Evolutionary conservation across 1,140 invertebrate genomes (phyloP), one percentile per base, ranked within the genome.

Genomic region (Orussus abietinus): DNA sequence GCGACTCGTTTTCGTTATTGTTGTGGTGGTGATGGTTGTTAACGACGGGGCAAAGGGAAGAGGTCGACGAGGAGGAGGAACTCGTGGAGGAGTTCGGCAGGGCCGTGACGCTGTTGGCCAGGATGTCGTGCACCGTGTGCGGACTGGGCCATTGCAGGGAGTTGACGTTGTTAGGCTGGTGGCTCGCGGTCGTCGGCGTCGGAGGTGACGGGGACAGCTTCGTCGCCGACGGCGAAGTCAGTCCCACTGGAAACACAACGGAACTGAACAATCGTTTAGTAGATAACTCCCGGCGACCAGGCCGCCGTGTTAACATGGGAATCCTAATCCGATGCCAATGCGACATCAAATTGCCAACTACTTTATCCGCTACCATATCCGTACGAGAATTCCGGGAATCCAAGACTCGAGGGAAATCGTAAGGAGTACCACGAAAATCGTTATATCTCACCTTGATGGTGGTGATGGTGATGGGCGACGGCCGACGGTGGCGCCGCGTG

Each of bases 101-200:
- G 5, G 54, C 49, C 28, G 46, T 49, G 15, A 48, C 41, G 28
- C 54, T 47, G 19, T 38, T 66, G 9, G 79, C 80, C 47, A 87
- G 69, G 49, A 88, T 84, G 55, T 88, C 83, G 38, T 80, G 79
- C 3, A 88, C 83, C 1, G 83, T 79, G 59, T 88, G 84, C 11
- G 84, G 77, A 55, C 71, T 79, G 19, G 77, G 79, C 78, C 75
- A 80, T 20, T 66, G 68, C 43, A 66, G 45, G 51, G 42, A n/a
- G n/a, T 55, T 51, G 38, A 62, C 53, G 58, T 84, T 83, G 57
- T 85, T 85, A 41, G 83, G 81, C 59, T 82, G 77, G 21, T 78
- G 76, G 39, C 34, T 33, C 28, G 33, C 49, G 51, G 51, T 51
- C 54, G 31, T 45, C 45, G 51, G 55, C 47, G 49, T 57, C 35